Evolutionary conservation across 2,888 invertebrate species (phyloP).

Genomic region (Phyto melanocephala): DNA sequence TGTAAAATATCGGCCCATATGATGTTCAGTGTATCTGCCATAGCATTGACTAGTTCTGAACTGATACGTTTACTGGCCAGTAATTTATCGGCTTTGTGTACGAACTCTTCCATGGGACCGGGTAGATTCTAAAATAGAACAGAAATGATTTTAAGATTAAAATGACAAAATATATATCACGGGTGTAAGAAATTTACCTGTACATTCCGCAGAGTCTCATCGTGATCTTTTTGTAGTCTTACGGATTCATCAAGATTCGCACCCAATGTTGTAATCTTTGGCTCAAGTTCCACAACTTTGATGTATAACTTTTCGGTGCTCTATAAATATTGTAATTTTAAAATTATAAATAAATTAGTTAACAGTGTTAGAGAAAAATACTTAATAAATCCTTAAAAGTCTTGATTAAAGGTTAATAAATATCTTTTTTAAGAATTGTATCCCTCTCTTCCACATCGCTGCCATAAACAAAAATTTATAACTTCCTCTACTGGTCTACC

Average conservation of each 20-base stretch:
- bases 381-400: slow-evolving; percentile 27
- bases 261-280: slow-evolving; percentile 90
- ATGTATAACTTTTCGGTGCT: slow-evolving; percentile 90
- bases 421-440: too few species aligned
- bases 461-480: background rate
- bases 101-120: slow-evolving; percentile 91
- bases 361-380: too few species aligned
- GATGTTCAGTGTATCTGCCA: slow-evolving; percentile 88
- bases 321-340: slow-evolving; percentile 80
- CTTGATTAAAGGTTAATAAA: slow-evolving; percentile 16
- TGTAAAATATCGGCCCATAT: slow-evolving; percentile 91
- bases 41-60: slow-evolving; percentile 90
- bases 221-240: slow-evolving; percentile 87
- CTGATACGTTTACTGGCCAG: slow-evolving; percentile 87
- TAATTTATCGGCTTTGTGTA: slow-evolving; percentile 91
- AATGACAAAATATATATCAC: background rate
- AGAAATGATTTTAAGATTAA: background rate
- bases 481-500: slow-evolving; percentile 21
- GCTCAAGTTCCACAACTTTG: slow-evolving; percentile 91
- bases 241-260: slow-evolving; percentile 87
- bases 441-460: background rate
- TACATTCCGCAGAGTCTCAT: slow-evolving; percentile 89
- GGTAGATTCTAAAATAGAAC: slow-evolving; percentile 85
- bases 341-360: too few species aligned
- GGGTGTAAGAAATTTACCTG: slow-evolving; percentile 82